Percentiles rank a stretch among this genome's conserved stretches.
Evolutionary conservation across 2,888 invertebrate genomes (phyloP).

Genomic region (Dicranocentrus wangi): DNA sequence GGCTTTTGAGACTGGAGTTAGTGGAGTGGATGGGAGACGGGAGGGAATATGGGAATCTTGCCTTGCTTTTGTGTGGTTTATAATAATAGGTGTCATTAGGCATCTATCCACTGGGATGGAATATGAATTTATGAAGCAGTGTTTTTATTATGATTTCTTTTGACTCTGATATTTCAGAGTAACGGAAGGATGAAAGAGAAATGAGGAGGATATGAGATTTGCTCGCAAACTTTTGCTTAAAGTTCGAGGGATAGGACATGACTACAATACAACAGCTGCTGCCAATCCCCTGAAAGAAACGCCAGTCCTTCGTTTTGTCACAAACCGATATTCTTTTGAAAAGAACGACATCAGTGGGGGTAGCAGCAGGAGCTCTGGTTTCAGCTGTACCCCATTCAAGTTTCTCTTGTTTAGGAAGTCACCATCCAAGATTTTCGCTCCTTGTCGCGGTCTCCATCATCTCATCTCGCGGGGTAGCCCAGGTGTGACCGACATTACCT

Average conservation of each 20-base stretch:
- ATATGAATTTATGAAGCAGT: too few relatives aligned
- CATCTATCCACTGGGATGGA: too few relatives aligned
- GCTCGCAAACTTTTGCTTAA: conserved; percentile 6
- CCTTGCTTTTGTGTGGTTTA: too few relatives aligned
- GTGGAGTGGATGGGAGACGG: too few relatives aligned
- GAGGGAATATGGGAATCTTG: too few relatives aligned
- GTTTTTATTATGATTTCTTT: not conserved
- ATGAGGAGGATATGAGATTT: conserved; percentile 31
- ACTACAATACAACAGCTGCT: not conserved
- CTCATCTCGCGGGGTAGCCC: not conserved
- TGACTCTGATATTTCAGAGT: conserved; percentile 4
- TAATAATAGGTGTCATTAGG: too few relatives aligned
- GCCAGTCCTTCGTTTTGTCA: not conserved
- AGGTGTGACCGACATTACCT: conserved; percentile 6
- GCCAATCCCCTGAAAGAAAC: not conserved
- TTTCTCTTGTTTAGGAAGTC: conserved; percentile 2
- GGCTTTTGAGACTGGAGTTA: too few relatives aligned
- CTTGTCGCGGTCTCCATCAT: conserved; percentile 4
- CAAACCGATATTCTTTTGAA: not conserved
- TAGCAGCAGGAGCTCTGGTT: not conserved
- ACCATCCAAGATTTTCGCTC: not conserved
- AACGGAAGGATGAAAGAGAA: conserved; percentile 18
- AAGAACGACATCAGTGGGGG: not conserved
- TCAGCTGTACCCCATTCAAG: not conserved
- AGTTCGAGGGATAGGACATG: not conserved